These are phyloP conservation scores for Leptodactylus fallax DNA, from an alignment of 2,797 vertebrate genomes.

Conservation along the genomic window DNA sequence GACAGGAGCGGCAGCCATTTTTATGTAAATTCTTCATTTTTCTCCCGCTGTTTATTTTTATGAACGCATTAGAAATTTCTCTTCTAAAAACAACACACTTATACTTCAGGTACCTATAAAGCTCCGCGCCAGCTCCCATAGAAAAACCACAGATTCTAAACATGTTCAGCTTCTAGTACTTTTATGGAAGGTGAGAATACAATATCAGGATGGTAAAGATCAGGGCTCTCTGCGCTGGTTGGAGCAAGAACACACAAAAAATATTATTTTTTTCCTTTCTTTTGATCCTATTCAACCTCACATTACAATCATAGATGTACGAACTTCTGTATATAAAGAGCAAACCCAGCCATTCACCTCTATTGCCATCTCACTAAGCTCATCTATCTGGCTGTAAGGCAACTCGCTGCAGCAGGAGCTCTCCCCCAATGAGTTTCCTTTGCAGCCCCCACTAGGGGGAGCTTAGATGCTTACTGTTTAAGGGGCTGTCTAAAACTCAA, in stretches of 20 bases:
- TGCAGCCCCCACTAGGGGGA: too few relatives aligned
- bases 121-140: background rate
- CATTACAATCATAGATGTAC: too few relatives aligned
- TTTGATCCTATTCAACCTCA: too few relatives aligned
- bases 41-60: constrained; percentile 32
- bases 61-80: background rate
- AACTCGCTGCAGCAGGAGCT: background rate
- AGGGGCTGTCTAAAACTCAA: too few relatives aligned
- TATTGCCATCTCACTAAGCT: background rate
- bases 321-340: too few relatives aligned
- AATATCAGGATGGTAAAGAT: too few relatives aligned
- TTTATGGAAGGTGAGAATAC: background rate
- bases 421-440: background rate
- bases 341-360: background rate
- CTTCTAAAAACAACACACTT: background rate
- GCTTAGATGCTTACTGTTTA: too few relatives aligned
- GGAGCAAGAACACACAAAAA: too few relatives aligned
- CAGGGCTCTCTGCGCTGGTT: too few relatives aligned
- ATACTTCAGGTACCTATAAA: background rate
- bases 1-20: background rate
- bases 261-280: too few relatives aligned
- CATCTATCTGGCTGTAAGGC: background rate
- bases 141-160: background rate
- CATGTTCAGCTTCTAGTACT: background rate
- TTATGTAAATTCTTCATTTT: constrained; percentile 21